Evolutionary conservation across 2,797 vertebrate species (phyloP).

Genomic region (Erpetoichthys calabaricus): DNA sequence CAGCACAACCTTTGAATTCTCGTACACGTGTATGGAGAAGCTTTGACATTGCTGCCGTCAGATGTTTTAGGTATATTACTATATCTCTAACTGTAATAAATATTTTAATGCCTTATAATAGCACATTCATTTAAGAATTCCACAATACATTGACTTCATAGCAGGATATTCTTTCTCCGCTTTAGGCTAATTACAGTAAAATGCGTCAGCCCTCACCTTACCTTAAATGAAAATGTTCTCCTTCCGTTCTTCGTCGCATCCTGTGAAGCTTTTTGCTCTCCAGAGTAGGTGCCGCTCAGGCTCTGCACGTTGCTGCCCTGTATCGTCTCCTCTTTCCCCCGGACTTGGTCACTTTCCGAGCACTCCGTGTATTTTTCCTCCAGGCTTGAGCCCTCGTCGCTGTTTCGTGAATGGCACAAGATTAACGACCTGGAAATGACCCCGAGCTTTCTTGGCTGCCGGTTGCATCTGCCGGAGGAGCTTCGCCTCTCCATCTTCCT

Average conservation of each 20-base stretch:
- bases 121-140: too few species aligned
- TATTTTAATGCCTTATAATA: too few species aligned
- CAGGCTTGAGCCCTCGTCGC: conserved; percentile 55
- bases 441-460: conserved; percentile 60
- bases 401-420: conserved; percentile 65
- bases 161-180: too few species aligned
- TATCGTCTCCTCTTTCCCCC: conserved; percentile 26
- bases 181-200: too few species aligned
- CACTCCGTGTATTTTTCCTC: conserved; percentile 51
- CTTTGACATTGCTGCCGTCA: too few species aligned
- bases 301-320: conserved; percentile 27
- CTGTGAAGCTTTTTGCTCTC: conserved; percentile 10
- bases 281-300: conserved; percentile 20
- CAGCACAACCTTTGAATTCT: too few species aligned
- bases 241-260: conserved; percentile 14
- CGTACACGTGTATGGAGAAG: too few species aligned
- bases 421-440: conserved; percentile 70
- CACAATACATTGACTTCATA: too few species aligned
- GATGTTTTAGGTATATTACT: too few species aligned
- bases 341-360: conserved; percentile 29
- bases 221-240: conserved; percentile 68
- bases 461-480: conserved; percentile 28
- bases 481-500: conserved; percentile 64
- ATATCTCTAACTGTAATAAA: too few species aligned
- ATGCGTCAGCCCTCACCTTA: conserved; percentile 26